Percentiles rank a stretch among this genome's conserved stretches.
Evolutionary conservation across 2,797 vertebrate species (phyloP).

Genomic region (Hemitrygon akajei): DNA sequence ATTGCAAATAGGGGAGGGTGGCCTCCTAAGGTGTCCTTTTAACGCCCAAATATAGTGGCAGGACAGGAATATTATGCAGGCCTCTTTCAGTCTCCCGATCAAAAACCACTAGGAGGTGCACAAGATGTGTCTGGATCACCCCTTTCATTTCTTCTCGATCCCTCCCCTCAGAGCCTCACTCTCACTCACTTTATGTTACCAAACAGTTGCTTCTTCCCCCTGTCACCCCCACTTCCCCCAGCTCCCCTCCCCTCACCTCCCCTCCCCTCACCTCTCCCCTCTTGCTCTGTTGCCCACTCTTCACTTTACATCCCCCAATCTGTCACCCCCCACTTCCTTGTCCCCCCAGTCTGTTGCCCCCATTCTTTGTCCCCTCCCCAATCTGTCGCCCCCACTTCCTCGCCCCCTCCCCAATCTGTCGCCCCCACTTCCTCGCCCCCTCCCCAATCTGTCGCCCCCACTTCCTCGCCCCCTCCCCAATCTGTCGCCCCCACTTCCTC

Average conservation of each 20-base stretch:
- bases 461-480: background rate
- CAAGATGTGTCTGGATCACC: background rate
- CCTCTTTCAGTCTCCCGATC: background rate
- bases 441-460: slow-evolving; percentile 28
- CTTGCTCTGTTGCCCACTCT: no score
- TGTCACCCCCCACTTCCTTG: no score
- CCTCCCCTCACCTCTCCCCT: slow-evolving; percentile 46
- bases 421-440: background rate
- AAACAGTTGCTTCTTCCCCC: no score
- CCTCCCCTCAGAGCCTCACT: no score
- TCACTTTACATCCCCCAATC: no score
- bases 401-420: background rate
- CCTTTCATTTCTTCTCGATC: background rate
- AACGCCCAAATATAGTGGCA: background rate
- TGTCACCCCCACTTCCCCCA: background rate
- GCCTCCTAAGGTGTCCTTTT: background rate
- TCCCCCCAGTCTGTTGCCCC: background rate
- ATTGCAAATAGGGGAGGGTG: background rate
- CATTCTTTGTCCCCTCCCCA: background rate
- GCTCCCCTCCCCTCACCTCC: slow-evolving; percentile 48
- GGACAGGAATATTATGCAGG: background rate
- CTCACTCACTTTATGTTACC: no score
- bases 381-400: slow-evolving; percentile 11
- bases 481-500: slow-evolving; percentile 26
- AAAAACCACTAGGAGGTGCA: slow-evolving; percentile 8